phyloP scores from a whole-genome alignment of 2,797 vertebrate species.

The Limosa lapponica region DNA sequence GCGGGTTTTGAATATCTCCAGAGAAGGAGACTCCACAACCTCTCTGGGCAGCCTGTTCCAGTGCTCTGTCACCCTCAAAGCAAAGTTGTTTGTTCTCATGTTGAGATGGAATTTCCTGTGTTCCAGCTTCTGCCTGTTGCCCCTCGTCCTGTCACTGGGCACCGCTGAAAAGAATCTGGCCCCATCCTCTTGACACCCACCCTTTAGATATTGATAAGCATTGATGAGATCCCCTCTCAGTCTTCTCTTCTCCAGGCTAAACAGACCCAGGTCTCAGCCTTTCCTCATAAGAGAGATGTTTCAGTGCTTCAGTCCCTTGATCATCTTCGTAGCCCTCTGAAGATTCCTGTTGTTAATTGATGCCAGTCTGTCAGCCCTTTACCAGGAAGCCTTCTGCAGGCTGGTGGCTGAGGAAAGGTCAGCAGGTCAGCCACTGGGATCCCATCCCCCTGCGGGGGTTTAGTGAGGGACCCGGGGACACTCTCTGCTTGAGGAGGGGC shows the following conservation, averaged over 20 bases:
- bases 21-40: background rate
- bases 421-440: accelerated
- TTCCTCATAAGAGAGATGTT: background rate
- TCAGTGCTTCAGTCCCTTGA: background rate
- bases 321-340: background rate
- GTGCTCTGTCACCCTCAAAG: too few species aligned
- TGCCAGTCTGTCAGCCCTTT: background rate
- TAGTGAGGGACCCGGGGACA: accelerated
- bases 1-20: background rate
- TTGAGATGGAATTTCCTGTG: background rate
- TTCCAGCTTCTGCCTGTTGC: background rate
- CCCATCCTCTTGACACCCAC: background rate
- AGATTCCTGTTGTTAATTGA: background rate
- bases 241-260: background rate
- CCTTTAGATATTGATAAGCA: background rate
- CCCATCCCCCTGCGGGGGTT: accelerated
- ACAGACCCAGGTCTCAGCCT: background rate
- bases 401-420: accelerated
- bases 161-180: background rate
- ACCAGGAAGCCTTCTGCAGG: background rate
- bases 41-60: background rate
- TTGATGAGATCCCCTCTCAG: background rate
- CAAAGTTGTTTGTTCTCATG: background rate
- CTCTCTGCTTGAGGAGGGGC: background rate
- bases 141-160: background rate